phyloP scores from a whole-genome alignment of 2,888 invertebrate species.

The Leptinotarsa juncta region DNA sequence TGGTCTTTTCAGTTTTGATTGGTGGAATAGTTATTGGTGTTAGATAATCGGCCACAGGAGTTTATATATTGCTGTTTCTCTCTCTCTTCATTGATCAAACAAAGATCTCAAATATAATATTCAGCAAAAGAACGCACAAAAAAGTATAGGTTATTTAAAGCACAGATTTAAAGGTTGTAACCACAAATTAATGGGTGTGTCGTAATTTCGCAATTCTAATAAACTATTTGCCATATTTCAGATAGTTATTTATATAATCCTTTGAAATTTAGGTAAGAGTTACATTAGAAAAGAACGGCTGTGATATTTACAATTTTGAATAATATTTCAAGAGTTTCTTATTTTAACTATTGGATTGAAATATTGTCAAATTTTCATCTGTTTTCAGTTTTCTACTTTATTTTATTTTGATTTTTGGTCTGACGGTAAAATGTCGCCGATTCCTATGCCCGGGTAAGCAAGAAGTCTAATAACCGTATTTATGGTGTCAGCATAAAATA shows the following conservation, averaged over 20 bases:
- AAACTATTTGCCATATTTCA: slow-evolving; percentile 14
- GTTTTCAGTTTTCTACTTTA: slow-evolving; percentile 49
- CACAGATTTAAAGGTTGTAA: slow-evolving; percentile 24
- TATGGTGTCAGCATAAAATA: slow-evolving; percentile 8
- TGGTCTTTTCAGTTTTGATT: slow-evolving; percentile 49
- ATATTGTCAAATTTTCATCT: slow-evolving; percentile 36
- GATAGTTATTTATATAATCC: slow-evolving; percentile 20
- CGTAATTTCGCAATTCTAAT: slow-evolving; percentile 34
- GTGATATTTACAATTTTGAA: neutral
- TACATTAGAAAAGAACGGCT: neutral
- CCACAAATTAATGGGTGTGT: slow-evolving; percentile 51
- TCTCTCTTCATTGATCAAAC: slow-evolving; percentile 22
- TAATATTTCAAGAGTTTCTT: neutral
- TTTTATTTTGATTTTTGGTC: slow-evolving; percentile 47
- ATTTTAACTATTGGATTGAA: neutral
- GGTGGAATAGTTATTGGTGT: slow-evolving; percentile 30
- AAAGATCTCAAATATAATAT: slow-evolving; percentile 25
- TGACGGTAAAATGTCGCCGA: slow-evolving; percentile 63
- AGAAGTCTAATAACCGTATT: neutral
- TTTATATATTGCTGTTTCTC: slow-evolving; percentile 18
- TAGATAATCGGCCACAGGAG: neutral
- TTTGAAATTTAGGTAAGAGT: slow-evolving; percentile 22
- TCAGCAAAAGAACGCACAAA: neutral
- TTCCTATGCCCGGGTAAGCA: slow-evolving; percentile 66
- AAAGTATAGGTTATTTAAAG: neutral